Percentiles rank a stretch among this genome's conserved stretches.
These are phyloP conservation scores for Charina bottae DNA, from an alignment of 2,113 vertebrate species.

Conservation along the genomic window DNA sequence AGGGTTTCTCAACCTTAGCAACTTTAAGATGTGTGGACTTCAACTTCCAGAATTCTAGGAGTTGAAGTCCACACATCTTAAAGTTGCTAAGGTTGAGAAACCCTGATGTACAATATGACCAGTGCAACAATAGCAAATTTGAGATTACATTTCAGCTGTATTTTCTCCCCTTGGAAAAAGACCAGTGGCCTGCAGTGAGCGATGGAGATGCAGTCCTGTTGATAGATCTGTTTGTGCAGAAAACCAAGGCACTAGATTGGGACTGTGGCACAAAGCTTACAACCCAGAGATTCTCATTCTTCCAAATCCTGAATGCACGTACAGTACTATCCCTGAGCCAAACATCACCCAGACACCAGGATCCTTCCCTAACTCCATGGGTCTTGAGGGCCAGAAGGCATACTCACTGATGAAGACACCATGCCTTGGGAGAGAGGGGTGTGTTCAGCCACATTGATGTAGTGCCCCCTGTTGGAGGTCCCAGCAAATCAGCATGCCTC, in stretches of 20 bases:
- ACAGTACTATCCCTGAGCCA: neutral
- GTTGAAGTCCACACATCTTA: neutral
- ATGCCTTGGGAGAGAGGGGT: neutral
- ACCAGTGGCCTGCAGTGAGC: neutral
- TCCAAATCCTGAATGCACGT: neutral
- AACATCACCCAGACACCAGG: neutral
- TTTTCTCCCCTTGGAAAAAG: neutral
- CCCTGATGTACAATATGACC: neutral
- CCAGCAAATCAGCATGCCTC: too few relatives aligned
- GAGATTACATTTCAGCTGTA: neutral
- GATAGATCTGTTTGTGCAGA: neutral
- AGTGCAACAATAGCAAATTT: neutral
- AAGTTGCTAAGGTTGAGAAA: neutral
- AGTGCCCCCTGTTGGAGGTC: too few relatives aligned
- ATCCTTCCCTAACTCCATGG: neutral
- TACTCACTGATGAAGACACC: neutral
- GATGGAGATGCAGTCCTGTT: neutral
- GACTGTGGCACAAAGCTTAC: neutral
- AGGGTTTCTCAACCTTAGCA: neutral
- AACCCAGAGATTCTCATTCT: neutral
- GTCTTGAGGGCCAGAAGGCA: neutral
- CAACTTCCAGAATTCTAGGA: neutral
- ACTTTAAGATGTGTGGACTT: neutral
- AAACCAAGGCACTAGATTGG: neutral
- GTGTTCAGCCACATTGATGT: neutral